Conservation (phyloP, 2,888 invertebrate species). For the Watsonalla cultraria region DNA sequence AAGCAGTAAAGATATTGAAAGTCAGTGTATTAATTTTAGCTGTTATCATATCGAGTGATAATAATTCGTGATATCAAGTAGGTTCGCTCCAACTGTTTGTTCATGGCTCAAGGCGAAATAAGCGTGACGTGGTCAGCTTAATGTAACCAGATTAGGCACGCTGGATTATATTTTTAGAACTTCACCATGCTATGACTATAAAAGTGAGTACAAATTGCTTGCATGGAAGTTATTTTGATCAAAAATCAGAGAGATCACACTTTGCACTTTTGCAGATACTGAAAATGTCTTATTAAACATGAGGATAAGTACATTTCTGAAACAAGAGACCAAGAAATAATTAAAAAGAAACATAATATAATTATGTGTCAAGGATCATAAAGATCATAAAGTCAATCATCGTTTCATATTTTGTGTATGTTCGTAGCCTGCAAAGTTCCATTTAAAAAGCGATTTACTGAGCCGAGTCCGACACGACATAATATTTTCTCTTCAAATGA, state of each 20-base stretch:
- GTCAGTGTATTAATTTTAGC: constrained; percentile 41
- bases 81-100: constrained; percentile 38
- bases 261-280: too few species aligned
- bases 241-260: too few species aligned
- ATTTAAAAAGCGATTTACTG: constrained; percentile 70
- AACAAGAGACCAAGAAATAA: neutral
- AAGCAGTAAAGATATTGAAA: constrained; percentile 16
- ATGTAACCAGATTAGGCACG: too few species aligned
- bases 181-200: too few species aligned
- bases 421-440: constrained; percentile 37
- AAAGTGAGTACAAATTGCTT: too few species aligned
- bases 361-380: neutral
- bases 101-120: constrained; percentile 23
- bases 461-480: constrained; percentile 50
- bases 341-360: neutral
- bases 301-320: too few species aligned
- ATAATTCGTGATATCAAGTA: constrained; percentile 60
- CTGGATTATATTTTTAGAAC: too few species aligned
- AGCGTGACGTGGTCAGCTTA: constrained; percentile 6
- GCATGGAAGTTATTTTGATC: too few species aligned
- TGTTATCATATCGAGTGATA: constrained; percentile 49
- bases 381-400: constrained; percentile 17
- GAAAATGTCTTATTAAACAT: too few species aligned
- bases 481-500: constrained; percentile 76
- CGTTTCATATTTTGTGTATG: constrained; percentile 38